These are phyloP conservation scores for Colostygia pectinataria DNA, from an alignment of 2,888 invertebrate genomes.

Conservation along the genomic window DNA sequence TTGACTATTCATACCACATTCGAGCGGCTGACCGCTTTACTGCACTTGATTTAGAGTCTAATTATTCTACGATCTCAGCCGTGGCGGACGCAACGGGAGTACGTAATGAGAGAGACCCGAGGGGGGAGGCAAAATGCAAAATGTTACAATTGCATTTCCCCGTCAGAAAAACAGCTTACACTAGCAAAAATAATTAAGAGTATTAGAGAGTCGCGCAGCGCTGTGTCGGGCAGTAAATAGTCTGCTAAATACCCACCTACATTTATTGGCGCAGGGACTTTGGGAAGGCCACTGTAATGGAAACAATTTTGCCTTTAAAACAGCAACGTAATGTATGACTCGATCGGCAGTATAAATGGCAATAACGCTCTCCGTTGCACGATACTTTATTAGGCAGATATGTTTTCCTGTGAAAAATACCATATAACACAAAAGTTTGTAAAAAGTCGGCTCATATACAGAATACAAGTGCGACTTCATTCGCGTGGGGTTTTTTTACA, in stretches of 20 bases:
- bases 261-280: constrained; percentile 74
- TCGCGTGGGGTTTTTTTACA: no score
- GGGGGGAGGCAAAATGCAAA: constrained; percentile 68
- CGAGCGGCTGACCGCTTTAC: constrained; percentile 77
- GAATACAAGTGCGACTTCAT: no score
- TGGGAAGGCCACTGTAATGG: constrained; percentile 68
- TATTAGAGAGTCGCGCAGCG: constrained; percentile 75
- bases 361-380: constrained; percentile 15
- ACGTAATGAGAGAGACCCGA: constrained; percentile 70
- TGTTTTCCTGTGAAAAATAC: constrained; percentile 5
- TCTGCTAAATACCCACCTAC: constrained; percentile 80
- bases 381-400: constrained; percentile 14
- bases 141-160: constrained; percentile 78
- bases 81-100: constrained; percentile 67
- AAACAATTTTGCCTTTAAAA: constrained; percentile 76
- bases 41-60: constrained; percentile 80
- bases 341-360: constrained; percentile 34
- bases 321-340: constrained; percentile 53
- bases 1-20: constrained; percentile 81
- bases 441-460: no score
- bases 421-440: no score
- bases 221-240: constrained; percentile 78
- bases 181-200: constrained; percentile 82
- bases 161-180: constrained; percentile 81
- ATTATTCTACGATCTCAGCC: constrained; percentile 79